A percentile compares a stretch with the other conserved stretches of the same genome.
Conservation (phyloP, 2,113 vertebrate genomes). For the Esox niger region DNA sequence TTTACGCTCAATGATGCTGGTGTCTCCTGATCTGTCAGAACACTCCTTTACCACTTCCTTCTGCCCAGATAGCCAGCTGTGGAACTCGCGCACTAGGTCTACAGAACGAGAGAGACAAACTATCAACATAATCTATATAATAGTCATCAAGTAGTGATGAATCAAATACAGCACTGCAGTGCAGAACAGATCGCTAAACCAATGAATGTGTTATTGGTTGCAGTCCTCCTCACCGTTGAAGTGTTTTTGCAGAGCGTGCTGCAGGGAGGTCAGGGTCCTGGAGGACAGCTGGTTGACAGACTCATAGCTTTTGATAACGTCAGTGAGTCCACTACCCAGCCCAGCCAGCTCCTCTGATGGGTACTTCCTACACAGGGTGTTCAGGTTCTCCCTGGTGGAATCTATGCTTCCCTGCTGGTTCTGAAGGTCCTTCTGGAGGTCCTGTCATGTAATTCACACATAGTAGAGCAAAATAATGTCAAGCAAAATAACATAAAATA, state of each 20-base stretch:
- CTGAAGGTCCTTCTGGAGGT: slow-evolving; percentile 89
- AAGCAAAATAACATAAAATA: too few species aligned
- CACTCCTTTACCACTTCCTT: slow-evolving; percentile 84
- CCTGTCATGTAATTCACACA: slow-evolving; percentile 67
- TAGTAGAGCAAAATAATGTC: not conserved
- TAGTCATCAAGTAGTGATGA: not conserved
- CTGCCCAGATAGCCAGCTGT: slow-evolving; percentile 84
- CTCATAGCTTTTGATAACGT: slow-evolving; percentile 88
- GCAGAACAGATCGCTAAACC: not conserved
- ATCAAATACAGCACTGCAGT: not conserved
- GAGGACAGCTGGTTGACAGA: slow-evolving; percentile 83
- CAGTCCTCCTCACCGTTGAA: slow-evolving; percentile 79
- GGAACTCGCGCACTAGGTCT: slow-evolving; percentile 90
- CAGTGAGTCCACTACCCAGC: slow-evolving; percentile 80
- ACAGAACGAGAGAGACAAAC: slow-evolving; percentile 17
- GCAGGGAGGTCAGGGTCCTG: slow-evolving; percentile 79
- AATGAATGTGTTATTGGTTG: not conserved
- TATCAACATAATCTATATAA: slow-evolving; percentile 69
- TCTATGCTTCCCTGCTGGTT: slow-evolving; percentile 85
- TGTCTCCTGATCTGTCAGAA: slow-evolving; percentile 86
- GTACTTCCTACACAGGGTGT: slow-evolving; percentile 88
- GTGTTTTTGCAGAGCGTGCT: slow-evolving; percentile 85
- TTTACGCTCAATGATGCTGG: slow-evolving; percentile 83
- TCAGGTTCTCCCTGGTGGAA: slow-evolving; percentile 83
- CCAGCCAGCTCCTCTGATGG: slow-evolving; percentile 83